Conservation (phyloP, 2,888 invertebrate species). For the Tridacna gigas region DNA sequence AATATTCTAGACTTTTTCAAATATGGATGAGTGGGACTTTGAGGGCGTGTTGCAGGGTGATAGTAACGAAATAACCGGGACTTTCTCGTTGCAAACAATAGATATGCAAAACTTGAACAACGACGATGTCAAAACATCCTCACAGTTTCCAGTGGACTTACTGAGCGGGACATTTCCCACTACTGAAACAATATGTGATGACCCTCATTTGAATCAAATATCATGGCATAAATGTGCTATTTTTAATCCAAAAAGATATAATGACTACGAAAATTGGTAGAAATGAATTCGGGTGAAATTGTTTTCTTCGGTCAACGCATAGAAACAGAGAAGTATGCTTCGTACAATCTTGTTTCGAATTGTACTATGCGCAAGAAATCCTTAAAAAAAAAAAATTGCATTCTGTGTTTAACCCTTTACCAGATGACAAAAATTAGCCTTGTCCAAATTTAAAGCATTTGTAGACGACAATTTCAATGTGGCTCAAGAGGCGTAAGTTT, state of each 20-base stretch:
- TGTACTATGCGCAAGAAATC: slow-evolving; percentile 48
- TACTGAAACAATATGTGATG: not conserved
- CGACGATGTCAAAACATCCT: slow-evolving; percentile 3
- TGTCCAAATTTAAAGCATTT: slow-evolving; percentile 38
- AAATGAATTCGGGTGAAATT: slow-evolving; percentile 24
- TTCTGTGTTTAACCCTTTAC: slow-evolving; percentile 31
- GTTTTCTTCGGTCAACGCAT: slow-evolving; percentile 37
- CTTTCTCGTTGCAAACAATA: not conserved
- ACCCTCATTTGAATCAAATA: slow-evolving; percentile 35
- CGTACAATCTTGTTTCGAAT: slow-evolving; percentile 46
- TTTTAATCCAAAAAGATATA: slow-evolving; percentile 20
- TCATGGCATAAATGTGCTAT: slow-evolving; percentile 31
- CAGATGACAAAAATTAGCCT: too few relatives aligned
- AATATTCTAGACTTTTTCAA: slow-evolving; percentile 19
- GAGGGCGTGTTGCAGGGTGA: not conserved
- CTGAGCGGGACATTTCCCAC: slow-evolving; percentile 20
- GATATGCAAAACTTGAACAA: slow-evolving; percentile 1
- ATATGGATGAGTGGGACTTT: not conserved
- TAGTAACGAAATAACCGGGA: not conserved
- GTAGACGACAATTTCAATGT: slow-evolving; percentile 31
- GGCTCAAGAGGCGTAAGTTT: slow-evolving; percentile 37
- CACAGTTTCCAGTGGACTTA: slow-evolving; percentile 34
- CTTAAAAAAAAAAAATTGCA: slow-evolving; percentile 22
- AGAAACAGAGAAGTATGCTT: slow-evolving; percentile 33
- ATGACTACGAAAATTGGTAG: slow-evolving; percentile 24